Evolutionary conservation across 2,888 invertebrate genomes (phyloP).

Genomic region (Drosophila prolongata): DNA sequence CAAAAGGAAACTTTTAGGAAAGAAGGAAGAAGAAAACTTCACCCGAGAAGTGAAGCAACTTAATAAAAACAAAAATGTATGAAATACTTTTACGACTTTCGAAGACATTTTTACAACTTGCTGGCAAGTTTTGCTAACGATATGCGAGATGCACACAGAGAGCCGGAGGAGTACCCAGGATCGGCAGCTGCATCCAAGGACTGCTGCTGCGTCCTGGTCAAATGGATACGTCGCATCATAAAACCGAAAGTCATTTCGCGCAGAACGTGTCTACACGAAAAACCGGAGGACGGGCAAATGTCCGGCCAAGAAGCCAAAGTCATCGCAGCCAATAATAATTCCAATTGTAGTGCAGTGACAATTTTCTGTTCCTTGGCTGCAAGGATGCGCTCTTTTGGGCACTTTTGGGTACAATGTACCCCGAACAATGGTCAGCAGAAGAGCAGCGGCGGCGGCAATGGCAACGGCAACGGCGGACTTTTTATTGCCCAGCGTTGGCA

Average conservation of each 20-base stretch:
- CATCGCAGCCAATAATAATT: conserved; percentile 82
- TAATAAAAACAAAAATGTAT: conserved; percentile 77
- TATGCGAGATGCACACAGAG: conserved; percentile 73
- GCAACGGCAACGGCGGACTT: conserved; percentile 37
- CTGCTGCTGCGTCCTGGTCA: conserved; percentile 38
- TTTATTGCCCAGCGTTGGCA: conserved; percentile 82
- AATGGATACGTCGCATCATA: conserved; percentile 76
- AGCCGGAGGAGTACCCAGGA: conserved; percentile 2
- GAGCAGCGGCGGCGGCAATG: conserved; percentile 7
- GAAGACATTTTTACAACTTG: conserved; percentile 81
- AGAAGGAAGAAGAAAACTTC: conserved; percentile 26
- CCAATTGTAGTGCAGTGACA: conserved; percentile 81
- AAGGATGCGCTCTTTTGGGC: conserved; percentile 56
- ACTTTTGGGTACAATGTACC: conserved; percentile 75
- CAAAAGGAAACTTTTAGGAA: conserved; percentile 47
- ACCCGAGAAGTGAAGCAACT: conserved; percentile 58
- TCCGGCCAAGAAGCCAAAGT: conserved; percentile 74
- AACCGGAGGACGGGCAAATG: conserved; percentile 22
- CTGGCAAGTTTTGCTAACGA: conserved; percentile 74
- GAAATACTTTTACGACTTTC: conserved; percentile 81
- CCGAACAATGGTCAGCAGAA: conserved; percentile 71
- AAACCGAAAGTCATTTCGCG: conserved; percentile 81
- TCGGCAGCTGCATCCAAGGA: conserved; percentile 47
- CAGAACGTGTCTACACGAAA: conserved; percentile 69
- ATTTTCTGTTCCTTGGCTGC: conserved; percentile 51